phyloP scores from a whole-genome alignment of 2,888 invertebrate species.

The Apamea crenata region DNA sequence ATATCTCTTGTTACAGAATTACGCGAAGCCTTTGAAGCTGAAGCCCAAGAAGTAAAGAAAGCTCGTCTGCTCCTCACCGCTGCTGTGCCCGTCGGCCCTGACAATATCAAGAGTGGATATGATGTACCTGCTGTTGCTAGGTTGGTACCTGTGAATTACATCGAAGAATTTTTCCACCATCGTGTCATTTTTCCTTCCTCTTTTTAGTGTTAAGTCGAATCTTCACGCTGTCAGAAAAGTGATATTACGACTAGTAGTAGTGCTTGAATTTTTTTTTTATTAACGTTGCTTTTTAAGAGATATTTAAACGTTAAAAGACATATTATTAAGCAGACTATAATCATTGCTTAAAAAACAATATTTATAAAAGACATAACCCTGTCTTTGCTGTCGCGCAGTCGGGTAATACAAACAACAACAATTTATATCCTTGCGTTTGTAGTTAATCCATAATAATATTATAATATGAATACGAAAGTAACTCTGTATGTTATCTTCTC shows the following conservation, averaged over 20 bases:
- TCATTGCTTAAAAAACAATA: neutral
- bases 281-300: neutral
- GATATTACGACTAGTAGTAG: neutral
- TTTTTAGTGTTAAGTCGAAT: neutral
- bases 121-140: slow-evolving; percentile 97
- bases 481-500: no score
- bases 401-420: neutral
- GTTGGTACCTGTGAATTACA: slow-evolving; percentile 80
- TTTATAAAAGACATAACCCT: neutral
- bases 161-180: neutral
- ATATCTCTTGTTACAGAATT: slow-evolving; percentile 91
- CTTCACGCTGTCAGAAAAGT: neutral
- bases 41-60: slow-evolving; percentile 97
- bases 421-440: neutral
- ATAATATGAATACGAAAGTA: neutral
- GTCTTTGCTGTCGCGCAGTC: no score
- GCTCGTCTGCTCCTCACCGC: slow-evolving; percentile 95
- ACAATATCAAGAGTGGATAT: slow-evolving; percentile 97
- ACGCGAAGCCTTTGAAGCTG: slow-evolving; percentile 97
- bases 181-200: neutral
- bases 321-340: neutral
- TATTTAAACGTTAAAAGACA: neutral
- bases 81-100: slow-evolving; percentile 98
- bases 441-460: neutral
- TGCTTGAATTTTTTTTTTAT: neutral